Evolutionary conservation across 2,113 vertebrate genomes (phyloP).

Genomic region (Ascaphus truei): DNA sequence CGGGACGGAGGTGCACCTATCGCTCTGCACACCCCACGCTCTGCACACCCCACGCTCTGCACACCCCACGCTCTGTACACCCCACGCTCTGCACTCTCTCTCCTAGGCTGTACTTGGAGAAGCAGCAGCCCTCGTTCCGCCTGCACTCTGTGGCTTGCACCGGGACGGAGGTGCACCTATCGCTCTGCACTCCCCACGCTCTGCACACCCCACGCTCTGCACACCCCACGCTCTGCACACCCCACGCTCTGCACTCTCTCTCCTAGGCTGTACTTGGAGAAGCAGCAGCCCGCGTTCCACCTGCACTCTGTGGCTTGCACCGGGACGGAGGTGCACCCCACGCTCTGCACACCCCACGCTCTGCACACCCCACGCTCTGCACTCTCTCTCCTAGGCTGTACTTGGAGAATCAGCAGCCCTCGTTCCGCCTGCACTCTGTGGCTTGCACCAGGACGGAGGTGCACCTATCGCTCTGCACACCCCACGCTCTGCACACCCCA

Average conservation of each 20-base stretch:
- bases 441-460: constrained; percentile 79
- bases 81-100: not conserved
- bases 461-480: constrained; percentile 87
- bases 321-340: constrained; percentile 85
- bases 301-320: constrained; percentile 82
- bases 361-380: fast-evolving
- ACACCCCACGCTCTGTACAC: too few species aligned
- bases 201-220: too few species aligned
- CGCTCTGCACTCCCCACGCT: constrained; percentile 80
- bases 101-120: constrained; percentile 74
- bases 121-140: constrained; percentile 74
- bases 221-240: too few species aligned
- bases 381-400: constrained; percentile 66
- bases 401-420: constrained; percentile 72
- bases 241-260: not conserved
- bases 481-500: too few species aligned
- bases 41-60: too few species aligned
- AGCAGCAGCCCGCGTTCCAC: constrained; percentile 74
- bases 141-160: constrained; percentile 82
- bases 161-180: constrained; percentile 86
- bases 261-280: constrained; percentile 74
- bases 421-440: constrained; percentile 80
- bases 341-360: too few species aligned
- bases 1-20: constrained; percentile 86
- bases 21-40: too few species aligned